These are phyloP conservation scores for Nysson spinosus DNA, from an alignment of 2,888 invertebrate species.

Conservation along the genomic window DNA sequence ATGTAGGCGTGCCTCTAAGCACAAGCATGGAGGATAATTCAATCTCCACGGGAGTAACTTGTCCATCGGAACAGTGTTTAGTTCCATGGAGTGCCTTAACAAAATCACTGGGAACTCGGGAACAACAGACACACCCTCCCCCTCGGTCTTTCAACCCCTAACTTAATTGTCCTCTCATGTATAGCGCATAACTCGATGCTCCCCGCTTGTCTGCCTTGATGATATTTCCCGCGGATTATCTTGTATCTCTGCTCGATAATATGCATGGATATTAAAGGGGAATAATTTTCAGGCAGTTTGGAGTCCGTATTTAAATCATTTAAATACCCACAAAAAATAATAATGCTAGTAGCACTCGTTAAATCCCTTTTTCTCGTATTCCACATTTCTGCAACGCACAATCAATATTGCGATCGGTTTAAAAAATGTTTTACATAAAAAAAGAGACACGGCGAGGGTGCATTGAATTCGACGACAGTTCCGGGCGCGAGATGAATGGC, in stretches of 20 bases:
- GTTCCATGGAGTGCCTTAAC: constrained; percentile 8
- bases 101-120: constrained; percentile 5
- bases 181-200: constrained; percentile 12
- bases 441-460: too few relatives aligned
- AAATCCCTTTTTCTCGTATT: too few relatives aligned
- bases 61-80: constrained; percentile 32
- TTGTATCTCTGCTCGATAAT: not conserved
- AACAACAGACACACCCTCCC: constrained; percentile 13
- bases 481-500: not conserved
- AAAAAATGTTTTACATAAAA: too few relatives aligned
- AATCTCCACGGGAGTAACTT: constrained; percentile 34
- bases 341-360: too few relatives aligned
- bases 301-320: too few relatives aligned
- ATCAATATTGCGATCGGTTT: too few relatives aligned
- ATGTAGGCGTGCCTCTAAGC: constrained; percentile 12
- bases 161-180: constrained; percentile 34
- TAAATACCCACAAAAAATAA: too few relatives aligned
- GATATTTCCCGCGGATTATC: not conserved
- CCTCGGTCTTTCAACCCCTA: constrained; percentile 9
- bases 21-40: constrained; percentile 16
- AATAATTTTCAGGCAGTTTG: too few relatives aligned
- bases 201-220: not conserved
- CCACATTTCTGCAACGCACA: too few relatives aligned
- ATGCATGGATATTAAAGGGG: not conserved
- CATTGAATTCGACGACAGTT: too few relatives aligned